Conservation (phyloP, 1,140 invertebrate species). For the Micrasema longulum region DNA sequence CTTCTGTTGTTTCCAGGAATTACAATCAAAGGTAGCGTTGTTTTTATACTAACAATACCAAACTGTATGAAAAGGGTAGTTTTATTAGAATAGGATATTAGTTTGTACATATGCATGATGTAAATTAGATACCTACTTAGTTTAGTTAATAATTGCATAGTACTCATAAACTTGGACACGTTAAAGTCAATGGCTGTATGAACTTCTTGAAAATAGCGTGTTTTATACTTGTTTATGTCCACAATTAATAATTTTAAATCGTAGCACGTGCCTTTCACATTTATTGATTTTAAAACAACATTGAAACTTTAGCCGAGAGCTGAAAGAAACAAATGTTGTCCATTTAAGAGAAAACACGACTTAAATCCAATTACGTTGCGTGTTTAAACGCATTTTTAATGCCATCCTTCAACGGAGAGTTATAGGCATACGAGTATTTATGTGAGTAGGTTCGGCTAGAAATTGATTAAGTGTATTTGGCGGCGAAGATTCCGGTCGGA, state of each 20-base stretch:
- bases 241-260: background rate
- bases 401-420: conserved; percentile 23
- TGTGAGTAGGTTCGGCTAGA: conserved; percentile 12
- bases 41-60: too few species aligned
- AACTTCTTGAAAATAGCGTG: too few species aligned
- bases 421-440: conserved; percentile 12
- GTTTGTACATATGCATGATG: too few species aligned
- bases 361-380: conserved; percentile 35
- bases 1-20: too few species aligned
- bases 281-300: conserved; percentile 3
- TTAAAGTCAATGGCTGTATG: too few species aligned
- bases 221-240: too few species aligned
- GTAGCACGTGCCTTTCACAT: conserved; percentile 11
- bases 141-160: too few species aligned
- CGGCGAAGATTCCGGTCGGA: conserved; percentile 11
- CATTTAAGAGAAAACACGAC: conserved; percentile 17
- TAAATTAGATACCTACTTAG: too few species aligned
- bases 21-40: too few species aligned
- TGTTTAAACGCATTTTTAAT: conserved; percentile 39
- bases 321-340: conserved; percentile 11
- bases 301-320: background rate
- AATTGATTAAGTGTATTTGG: conserved; percentile 41
- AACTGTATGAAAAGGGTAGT: too few species aligned
- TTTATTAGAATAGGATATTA: too few species aligned
- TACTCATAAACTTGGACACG: too few species aligned